A percentile compares a stretch with the other conserved stretches of the same genome.
Evolutionary conservation across 2,113 vertebrate species (phyloP).

Genomic region (Peromyscus polionotus): DNA sequence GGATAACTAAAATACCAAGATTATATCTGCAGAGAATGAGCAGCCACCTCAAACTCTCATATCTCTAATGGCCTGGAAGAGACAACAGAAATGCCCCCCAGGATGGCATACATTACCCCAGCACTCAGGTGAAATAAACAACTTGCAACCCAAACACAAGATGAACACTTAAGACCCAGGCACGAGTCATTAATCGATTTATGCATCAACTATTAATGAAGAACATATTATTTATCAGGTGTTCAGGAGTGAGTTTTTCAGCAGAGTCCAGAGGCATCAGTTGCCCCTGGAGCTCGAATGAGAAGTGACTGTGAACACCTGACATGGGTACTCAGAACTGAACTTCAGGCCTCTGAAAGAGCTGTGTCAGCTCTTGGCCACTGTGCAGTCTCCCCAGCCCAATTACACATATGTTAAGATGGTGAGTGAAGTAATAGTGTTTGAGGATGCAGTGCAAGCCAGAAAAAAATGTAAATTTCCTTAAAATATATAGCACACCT

Average conservation of each 20-base stretch:
- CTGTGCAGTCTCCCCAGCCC: not conserved
- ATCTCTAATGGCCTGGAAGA: not conserved
- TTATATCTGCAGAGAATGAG: not conserved
- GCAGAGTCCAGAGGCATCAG: not conserved
- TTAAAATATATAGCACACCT: not conserved
- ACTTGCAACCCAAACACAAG: not conserved
- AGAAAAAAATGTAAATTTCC: not conserved
- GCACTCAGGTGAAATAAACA: not conserved
- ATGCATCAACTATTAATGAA: not conserved
- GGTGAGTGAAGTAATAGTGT: not conserved
- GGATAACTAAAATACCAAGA: not conserved
- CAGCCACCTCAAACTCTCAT: too few relatives aligned
- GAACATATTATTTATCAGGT: too few relatives aligned
- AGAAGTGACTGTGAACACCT: accelerated
- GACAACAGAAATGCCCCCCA: not conserved
- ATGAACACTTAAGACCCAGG: too few relatives aligned
- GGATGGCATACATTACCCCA: not conserved
- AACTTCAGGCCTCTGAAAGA: not conserved
- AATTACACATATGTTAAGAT: not conserved
- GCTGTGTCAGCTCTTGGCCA: too few relatives aligned
- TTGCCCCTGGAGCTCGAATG: too few relatives aligned
- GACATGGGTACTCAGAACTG: not conserved
- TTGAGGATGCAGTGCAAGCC: not conserved
- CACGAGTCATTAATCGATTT: not conserved
- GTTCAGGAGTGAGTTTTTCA: not conserved